A percentile compares a stretch with the other conserved stretches of the same genome.
Conservation (phyloP, 2,113 vertebrate species). For the Gorilla gorilla region DNA sequence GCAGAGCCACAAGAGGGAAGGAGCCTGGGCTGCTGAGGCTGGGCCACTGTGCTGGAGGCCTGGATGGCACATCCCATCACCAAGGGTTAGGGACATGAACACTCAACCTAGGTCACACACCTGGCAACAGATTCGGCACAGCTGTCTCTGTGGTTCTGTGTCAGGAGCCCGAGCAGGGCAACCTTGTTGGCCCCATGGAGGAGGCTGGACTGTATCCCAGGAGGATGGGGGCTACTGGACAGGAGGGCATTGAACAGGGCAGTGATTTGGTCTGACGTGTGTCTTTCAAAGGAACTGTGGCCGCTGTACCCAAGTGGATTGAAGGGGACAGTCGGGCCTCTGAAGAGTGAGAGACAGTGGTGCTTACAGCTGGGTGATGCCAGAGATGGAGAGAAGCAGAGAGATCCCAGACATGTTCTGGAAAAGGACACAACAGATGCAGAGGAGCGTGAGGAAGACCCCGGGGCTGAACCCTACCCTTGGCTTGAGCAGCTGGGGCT, state of each 20-base stretch:
- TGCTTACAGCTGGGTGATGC: fast-evolving
- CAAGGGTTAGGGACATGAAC: fast-evolving
- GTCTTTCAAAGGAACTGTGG: background rate
- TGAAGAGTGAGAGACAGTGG: fast-evolving
- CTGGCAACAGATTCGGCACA: background rate
- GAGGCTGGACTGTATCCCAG: background rate
- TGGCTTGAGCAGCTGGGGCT: background rate
- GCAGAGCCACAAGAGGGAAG: background rate
- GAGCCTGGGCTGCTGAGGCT: background rate
- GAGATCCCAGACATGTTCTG: fast-evolving
- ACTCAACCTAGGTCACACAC: fast-evolving
- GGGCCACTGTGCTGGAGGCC: fast-evolving
- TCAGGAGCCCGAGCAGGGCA: background rate
- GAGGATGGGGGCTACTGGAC: fast-evolving
- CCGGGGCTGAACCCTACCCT: fast-evolving
- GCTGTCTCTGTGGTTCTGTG: background rate
- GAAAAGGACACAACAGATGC: fast-evolving
- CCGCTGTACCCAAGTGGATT: fast-evolving
- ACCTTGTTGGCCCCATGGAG: background rate
- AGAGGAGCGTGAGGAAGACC: background rate
- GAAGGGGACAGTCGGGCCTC: background rate
- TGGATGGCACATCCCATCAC: fast-evolving
- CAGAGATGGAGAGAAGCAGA: fast-evolving
- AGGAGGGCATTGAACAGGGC: background rate
- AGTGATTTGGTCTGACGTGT: fast-evolving